Conservation (phyloP, 2,888 invertebrate genomes). For the Agonum fuliginosum region DNA sequence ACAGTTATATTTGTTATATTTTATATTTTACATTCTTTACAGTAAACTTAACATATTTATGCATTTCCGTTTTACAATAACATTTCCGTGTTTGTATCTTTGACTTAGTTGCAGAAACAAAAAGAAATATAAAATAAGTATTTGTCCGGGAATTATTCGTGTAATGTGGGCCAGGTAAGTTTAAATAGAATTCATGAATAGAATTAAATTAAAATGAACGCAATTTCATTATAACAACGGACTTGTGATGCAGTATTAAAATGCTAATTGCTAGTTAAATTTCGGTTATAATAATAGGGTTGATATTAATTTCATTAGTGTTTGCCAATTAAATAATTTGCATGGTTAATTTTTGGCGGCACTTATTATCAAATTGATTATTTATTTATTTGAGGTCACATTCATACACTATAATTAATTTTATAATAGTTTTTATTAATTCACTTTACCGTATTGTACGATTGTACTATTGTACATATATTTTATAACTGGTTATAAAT, state of each 20-base stretch:
- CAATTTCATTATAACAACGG: neutral
- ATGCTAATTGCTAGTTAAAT: conserved; percentile 9
- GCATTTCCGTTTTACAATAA: neutral
- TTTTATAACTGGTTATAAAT: no score
- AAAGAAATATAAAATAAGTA: neutral
- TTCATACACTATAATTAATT: no score
- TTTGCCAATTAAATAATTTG: conserved; percentile 13
- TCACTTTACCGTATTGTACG: no score
- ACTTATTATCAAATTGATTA: no score
- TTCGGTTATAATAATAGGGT: conserved; percentile 22
- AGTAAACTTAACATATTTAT: neutral
- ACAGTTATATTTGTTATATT: conserved; percentile 51
- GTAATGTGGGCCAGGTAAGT: neutral
- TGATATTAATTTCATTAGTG: neutral
- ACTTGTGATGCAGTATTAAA: neutral
- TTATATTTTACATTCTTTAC: conserved; percentile 36
- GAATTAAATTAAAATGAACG: neutral
- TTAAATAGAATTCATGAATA: neutral
- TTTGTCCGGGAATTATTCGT: neutral
- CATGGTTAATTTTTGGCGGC: neutral
- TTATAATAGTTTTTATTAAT: no score
- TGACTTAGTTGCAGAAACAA: neutral
- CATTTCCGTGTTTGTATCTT: neutral
- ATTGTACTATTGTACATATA: no score
- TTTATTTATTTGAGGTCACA: no score